These are phyloP conservation scores for Drosophila bocqueti DNA, from an alignment of 1,140 invertebrate species.

Conservation along the genomic window DNA sequence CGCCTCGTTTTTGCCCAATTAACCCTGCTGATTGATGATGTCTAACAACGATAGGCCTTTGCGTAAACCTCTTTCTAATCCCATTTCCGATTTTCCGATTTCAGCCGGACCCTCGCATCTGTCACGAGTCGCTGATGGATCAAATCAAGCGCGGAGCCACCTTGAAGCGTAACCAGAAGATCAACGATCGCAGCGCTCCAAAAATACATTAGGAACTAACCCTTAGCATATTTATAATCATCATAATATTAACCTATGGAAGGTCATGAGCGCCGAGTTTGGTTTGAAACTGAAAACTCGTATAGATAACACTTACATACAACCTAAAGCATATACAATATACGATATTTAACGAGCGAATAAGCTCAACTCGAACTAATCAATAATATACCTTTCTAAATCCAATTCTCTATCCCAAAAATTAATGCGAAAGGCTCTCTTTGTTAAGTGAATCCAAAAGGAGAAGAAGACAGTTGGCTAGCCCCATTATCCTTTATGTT, in stretches of 20 bases:
- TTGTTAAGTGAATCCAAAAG: constrained; percentile 44
- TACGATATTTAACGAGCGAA: constrained; percentile 50
- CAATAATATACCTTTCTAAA: constrained; percentile 43
- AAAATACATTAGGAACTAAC: constrained; percentile 87
- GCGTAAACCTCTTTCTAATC: not conserved
- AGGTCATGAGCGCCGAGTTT: constrained; percentile 67
- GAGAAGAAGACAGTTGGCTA: constrained; percentile 64
- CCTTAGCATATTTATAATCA: constrained; percentile 55
- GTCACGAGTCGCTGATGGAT: constrained; percentile 93
- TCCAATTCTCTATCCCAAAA: constrained; percentile 45
- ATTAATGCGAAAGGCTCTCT: constrained; percentile 52
- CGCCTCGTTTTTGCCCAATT: constrained; percentile 42
- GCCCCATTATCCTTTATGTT: constrained; percentile 35
- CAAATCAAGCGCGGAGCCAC: constrained; percentile 94
- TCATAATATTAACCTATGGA: constrained; percentile 29
- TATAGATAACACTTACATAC: constrained; percentile 47
- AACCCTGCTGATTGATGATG: constrained; percentile 44
- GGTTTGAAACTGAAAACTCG: constrained; percentile 81
- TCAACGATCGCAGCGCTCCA: constrained; percentile 89
- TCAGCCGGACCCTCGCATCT: constrained; percentile 89
- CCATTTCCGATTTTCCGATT: constrained; percentile 40
- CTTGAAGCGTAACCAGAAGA: constrained; percentile 88
- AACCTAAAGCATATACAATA: constrained; percentile 60
- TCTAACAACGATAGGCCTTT: constrained; percentile 8
- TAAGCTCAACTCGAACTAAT: constrained; percentile 53